A percentile compares a stretch with the other conserved stretches of the same genome.
phyloP scores from a whole-genome alignment of 2,797 vertebrate species.

The Hypotaenidia okinawae region DNA sequence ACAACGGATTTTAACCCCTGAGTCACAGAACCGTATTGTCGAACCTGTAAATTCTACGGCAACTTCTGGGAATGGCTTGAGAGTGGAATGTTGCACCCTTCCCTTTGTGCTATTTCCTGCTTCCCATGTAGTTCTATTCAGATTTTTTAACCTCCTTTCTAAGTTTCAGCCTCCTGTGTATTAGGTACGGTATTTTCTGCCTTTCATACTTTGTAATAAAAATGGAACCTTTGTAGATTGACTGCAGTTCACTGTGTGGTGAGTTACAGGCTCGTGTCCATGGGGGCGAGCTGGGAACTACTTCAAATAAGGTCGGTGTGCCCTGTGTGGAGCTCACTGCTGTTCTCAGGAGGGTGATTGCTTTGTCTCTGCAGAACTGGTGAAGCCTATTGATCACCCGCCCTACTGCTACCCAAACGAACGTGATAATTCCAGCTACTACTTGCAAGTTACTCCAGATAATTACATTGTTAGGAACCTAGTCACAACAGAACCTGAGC shows the following conservation, averaged over 20 bases:
- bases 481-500: neutral
- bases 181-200: conserved; percentile 82
- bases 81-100: conserved; percentile 76
- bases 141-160: conserved; percentile 76
- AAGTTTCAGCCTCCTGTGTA: conserved; percentile 78
- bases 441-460: neutral
- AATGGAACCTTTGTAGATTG: conserved; percentile 80
- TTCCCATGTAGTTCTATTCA: conserved; percentile 73
- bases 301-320: neutral
- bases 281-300: neutral
- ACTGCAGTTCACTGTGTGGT: conserved; percentile 73
- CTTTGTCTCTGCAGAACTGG: neutral
- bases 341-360: neutral
- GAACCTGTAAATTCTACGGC: conserved; percentile 68
- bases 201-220: conserved; percentile 85
- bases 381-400: neutral
- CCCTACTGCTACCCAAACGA: neutral
- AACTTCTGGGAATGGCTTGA: conserved; percentile 70
- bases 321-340: neutral
- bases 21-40: conserved; percentile 67
- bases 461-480: neutral
- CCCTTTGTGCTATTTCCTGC: conserved; percentile 73
- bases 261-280: neutral
- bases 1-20: conserved; percentile 72
- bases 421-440: neutral